Evolutionary conservation across 2,797 vertebrate genomes (phyloP).

Genomic region (Pantherophis alleghaniensis): DNA sequence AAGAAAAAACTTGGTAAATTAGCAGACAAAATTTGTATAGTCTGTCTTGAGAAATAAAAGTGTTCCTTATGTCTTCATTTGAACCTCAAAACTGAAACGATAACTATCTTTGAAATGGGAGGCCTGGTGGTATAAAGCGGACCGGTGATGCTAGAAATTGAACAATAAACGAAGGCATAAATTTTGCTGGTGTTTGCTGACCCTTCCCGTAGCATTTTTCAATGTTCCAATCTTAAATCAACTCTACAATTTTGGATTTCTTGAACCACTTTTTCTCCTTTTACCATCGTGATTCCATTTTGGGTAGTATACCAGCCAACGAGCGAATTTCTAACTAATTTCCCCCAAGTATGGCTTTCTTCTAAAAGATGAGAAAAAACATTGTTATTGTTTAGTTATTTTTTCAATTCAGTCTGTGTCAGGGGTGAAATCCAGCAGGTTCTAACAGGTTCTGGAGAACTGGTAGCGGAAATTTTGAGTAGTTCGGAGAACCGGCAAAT

Average conservation of each 20-base stretch:
- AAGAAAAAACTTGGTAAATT: constrained; percentile 48
- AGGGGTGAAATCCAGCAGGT: no score
- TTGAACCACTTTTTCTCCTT: background rate
- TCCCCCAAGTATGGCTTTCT: background rate
- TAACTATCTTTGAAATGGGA: background rate
- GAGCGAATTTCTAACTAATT: background rate
- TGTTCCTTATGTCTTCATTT: background rate
- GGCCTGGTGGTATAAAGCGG: background rate
- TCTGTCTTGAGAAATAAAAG: background rate
- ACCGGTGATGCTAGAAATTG: background rate
- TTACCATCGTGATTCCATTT: background rate
- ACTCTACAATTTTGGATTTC: background rate
- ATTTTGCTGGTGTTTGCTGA: background rate
- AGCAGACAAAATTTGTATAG: constrained; percentile 2
- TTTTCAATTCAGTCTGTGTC: background rate
- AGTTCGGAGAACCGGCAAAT: no score
- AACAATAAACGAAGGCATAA: background rate
- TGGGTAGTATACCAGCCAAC: background rate
- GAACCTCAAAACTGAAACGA: background rate
- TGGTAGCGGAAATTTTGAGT: no score
- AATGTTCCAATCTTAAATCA: background rate
- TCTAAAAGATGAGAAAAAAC: background rate
- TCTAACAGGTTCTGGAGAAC: no score
- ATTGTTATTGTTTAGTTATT: background rate
- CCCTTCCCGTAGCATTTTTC: background rate